These are phyloP conservation scores for Suricata suricatta DNA, from an alignment of 2,113 vertebrate genomes.

Conservation along the genomic window DNA sequence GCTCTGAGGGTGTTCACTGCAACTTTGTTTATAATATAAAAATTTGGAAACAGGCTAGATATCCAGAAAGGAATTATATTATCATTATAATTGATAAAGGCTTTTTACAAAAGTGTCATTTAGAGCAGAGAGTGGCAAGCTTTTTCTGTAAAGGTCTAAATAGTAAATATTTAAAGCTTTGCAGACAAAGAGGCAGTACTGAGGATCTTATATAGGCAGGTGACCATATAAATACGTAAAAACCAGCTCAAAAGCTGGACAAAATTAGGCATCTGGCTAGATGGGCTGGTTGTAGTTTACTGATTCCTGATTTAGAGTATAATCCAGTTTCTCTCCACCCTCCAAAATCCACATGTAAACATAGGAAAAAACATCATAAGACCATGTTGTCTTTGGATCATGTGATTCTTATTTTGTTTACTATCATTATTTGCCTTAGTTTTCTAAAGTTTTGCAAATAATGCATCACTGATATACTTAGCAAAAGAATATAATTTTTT, in stretches of 20 bases:
- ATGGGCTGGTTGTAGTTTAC: neutral
- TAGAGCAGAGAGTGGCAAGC: neutral
- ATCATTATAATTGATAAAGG: neutral
- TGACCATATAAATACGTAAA: neutral
- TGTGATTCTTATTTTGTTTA: neutral
- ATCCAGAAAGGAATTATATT: neutral
- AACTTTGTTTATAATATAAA: slow-evolving; percentile 28
- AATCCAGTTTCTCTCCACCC: neutral
- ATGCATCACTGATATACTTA: neutral
- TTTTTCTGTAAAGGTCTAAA: neutral
- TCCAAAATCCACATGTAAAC: neutral
- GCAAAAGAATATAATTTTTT: no score
- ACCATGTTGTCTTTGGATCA: neutral
- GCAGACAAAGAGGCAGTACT: neutral
- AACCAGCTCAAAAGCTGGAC: neutral
- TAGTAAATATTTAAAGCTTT: neutral
- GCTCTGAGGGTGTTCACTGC: neutral
- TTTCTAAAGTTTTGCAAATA: neutral
- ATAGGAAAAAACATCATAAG: neutral
- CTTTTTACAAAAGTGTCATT: neutral
- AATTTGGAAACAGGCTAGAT: neutral
- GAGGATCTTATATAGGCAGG: neutral
- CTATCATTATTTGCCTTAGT: neutral
- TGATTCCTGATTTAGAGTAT: neutral
- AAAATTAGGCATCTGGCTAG: neutral